A percentile compares a stretch with the other conserved stretches of the same genome.
Evolutionary conservation across 2,888 invertebrate genomes (phyloP).

Genomic region (Himalopsyche tibetana): DNA sequence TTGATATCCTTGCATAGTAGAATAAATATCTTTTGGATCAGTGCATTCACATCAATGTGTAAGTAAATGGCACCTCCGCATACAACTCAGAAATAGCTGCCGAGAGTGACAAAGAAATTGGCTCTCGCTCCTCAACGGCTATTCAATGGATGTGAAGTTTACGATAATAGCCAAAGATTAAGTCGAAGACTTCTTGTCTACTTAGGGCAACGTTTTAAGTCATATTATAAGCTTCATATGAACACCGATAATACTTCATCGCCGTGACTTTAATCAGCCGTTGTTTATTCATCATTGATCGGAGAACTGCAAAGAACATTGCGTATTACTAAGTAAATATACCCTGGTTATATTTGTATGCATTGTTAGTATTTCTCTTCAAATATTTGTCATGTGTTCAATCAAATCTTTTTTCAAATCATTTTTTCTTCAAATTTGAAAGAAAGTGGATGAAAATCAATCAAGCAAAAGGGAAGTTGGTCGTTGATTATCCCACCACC

Average conservation of each 20-base stretch:
- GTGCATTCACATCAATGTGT: slow-evolving; percentile 19
- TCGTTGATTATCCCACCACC: too few relatives aligned
- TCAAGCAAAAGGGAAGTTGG: too few relatives aligned
- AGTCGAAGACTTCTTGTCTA: slow-evolving; percentile 24
- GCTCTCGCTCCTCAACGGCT: slow-evolving; percentile 13
- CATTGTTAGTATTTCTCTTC: too few relatives aligned
- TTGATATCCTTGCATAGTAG: slow-evolving; percentile 29
- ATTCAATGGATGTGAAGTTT: slow-evolving; percentile 40
- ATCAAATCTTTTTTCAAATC: too few relatives aligned
- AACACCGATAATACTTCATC: not conserved
- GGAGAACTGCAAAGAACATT: too few relatives aligned
- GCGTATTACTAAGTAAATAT: too few relatives aligned
- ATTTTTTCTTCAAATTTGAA: too few relatives aligned
- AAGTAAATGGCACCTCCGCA: slow-evolving; percentile 32
- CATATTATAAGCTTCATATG: slow-evolving; percentile 9
- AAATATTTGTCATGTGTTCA: too few relatives aligned
- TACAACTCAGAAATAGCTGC: slow-evolving; percentile 19
- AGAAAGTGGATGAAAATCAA: too few relatives aligned
- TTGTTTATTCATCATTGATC: slow-evolving; percentile 1
- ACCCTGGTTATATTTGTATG: too few relatives aligned
- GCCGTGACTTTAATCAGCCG: not conserved
- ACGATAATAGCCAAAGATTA: slow-evolving; percentile 35
- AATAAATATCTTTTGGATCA: slow-evolving; percentile 7
- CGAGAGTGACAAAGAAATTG: slow-evolving; percentile 42
- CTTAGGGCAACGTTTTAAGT: slow-evolving; percentile 20